Conservation (phyloP, 2,113 vertebrate species). For the Heliornis fulica region DNA sequence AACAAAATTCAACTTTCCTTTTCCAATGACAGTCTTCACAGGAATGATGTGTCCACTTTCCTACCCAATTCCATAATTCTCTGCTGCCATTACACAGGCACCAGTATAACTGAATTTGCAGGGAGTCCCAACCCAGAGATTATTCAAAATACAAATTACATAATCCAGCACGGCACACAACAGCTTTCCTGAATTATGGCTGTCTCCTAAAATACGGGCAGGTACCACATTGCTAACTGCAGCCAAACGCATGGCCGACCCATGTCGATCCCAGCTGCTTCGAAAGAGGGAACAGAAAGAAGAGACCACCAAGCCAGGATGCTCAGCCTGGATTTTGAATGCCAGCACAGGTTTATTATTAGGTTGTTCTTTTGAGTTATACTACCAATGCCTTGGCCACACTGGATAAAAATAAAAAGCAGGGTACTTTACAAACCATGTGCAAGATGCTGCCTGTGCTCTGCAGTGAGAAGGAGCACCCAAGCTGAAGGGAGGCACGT, state of each 20-base stretch:
- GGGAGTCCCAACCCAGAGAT: neutral
- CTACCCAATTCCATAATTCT: neutral
- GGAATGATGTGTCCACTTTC: neutral
- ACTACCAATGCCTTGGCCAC: neutral
- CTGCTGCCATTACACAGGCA: neutral
- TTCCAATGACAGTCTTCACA: neutral
- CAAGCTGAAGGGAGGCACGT: accelerated
- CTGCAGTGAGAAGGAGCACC: accelerated
- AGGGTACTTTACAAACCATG: neutral
- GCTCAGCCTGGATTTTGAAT: neutral
- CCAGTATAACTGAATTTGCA: neutral
- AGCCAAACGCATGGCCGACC: neutral
- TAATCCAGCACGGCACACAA: neutral
- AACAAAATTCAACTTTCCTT: neutral
- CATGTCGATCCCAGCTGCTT: neutral
- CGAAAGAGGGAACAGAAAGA: neutral
- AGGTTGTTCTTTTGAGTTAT: neutral
- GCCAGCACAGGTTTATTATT: neutral
- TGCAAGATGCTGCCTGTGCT: accelerated
- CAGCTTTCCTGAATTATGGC: neutral
- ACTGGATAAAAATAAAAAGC: conserved; percentile 21
- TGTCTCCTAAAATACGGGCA: neutral
- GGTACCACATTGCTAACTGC: neutral
- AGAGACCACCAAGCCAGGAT: neutral
- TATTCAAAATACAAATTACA: neutral